Evolutionary conservation across 35 echinoderm and acorn worm genomes (phyloP).

Genomic region (Heliocidaris erythrogramma): DNA sequence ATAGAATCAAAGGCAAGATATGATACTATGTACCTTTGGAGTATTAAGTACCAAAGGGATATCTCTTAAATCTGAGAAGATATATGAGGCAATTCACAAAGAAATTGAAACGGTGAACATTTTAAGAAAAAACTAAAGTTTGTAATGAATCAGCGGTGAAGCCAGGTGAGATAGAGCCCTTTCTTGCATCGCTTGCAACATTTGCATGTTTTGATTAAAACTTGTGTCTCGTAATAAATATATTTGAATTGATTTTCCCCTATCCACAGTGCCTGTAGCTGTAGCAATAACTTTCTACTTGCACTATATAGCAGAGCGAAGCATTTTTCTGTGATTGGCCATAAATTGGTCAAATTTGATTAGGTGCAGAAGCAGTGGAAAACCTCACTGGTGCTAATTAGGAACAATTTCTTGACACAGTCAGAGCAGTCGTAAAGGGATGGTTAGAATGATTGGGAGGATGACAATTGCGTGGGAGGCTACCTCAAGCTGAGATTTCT

Average conservation of each 20-base stretch:
- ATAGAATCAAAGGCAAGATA: too few species aligned
- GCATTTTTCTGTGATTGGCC: conserved; percentile 45
- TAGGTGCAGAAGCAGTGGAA: conserved; percentile 23
- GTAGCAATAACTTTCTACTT: conserved; percentile 13
- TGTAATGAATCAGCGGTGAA: not conserved
- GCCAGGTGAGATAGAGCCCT: not conserved
- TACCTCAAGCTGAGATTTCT: not conserved
- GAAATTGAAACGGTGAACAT: not conserved
- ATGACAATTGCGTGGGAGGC: not conserved
- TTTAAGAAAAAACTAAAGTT: not conserved
- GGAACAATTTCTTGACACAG: conserved; percentile 29
- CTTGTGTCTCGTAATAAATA: conserved; percentile 16
- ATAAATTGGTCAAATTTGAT: conserved; percentile 52
- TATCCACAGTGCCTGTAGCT: conserved; percentile 32
- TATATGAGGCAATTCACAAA: not conserved
- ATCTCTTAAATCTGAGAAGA: not conserved
- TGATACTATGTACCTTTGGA: too few species aligned
- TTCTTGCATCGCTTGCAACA: conserved; percentile 8
- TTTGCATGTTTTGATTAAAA: conserved; percentile 47
- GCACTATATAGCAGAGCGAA: not conserved
- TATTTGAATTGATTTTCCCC: conserved; percentile 50
- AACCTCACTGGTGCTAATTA: conserved; percentile 25
- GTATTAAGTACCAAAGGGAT: too few species aligned
- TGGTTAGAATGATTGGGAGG: not conserved
- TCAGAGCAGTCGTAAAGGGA: not conserved